A percentile compares a stretch with the other conserved stretches of the same genome.
Conservation (phyloP, 2,888 invertebrate genomes). For the Drosophila paranaensis region DNA sequence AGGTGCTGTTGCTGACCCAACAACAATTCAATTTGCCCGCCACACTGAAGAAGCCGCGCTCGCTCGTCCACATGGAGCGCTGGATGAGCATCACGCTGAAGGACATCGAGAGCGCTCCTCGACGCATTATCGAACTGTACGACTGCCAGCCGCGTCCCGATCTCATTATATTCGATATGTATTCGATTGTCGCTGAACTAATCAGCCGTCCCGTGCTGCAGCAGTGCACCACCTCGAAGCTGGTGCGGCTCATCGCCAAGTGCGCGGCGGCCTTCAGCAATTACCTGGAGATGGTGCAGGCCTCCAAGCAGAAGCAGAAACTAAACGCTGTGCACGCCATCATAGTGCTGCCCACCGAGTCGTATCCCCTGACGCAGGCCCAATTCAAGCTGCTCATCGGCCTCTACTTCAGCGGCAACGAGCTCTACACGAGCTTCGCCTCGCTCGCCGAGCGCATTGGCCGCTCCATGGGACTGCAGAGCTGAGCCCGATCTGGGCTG, state of each 20-base stretch:
- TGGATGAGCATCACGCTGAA: constrained; percentile 33
- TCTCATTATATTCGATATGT: constrained; percentile 70
- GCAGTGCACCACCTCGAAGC: constrained; percentile 38
- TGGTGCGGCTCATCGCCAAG: constrained; percentile 66
- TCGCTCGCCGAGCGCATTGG: constrained; percentile 37
- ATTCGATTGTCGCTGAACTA: constrained; percentile 50
- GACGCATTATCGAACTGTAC: constrained; percentile 58
- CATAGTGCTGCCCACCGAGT: constrained; percentile 57
- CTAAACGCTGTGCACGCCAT: constrained; percentile 41
- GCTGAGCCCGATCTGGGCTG: constrained; percentile 1
- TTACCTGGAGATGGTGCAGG: constrained; percentile 40
- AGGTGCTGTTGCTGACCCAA: constrained; percentile 49
- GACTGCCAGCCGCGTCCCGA: constrained; percentile 53
- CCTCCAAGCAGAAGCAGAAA: constrained; percentile 11
- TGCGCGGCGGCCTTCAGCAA: constrained; percentile 60
- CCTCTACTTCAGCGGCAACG: constrained; percentile 68
- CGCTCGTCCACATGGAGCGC: constrained; percentile 22
- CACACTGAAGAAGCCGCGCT: constrained; percentile 32
- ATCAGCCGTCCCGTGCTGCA: constrained; percentile 55
- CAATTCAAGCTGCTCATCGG: constrained; percentile 71
- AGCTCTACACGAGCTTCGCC: constrained; percentile 45
- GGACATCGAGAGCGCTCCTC: constrained; percentile 63
- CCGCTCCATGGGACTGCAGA: constrained; percentile 20
- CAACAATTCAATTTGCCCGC: constrained; percentile 15
- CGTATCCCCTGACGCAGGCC: constrained; percentile 50